phyloP scores from a whole-genome alignment of 2,113 vertebrate genomes.

The Spea multiplicata region DNA sequence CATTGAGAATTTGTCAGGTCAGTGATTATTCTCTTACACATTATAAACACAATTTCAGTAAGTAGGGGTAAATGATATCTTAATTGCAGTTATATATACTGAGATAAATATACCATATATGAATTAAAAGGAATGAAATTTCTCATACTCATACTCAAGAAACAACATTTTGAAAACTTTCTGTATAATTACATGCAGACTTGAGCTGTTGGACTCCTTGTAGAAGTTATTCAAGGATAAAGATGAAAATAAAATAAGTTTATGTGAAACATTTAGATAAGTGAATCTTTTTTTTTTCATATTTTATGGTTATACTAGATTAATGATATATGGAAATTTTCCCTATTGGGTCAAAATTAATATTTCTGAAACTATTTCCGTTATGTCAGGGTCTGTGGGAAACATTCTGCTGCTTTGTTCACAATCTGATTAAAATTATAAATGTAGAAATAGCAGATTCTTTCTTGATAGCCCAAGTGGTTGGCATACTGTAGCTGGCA shows the following conservation, averaged over 20 bases:
- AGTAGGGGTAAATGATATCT: too few species aligned
- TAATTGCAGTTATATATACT: too few species aligned
- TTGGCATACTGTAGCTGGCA: neutral
- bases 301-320: constrained; percentile 6
- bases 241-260: neutral
- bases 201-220: neutral
- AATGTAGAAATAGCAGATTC: constrained; percentile 1
- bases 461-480: neutral
- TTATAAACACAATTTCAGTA: too few species aligned
- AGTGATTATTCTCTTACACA: too few species aligned
- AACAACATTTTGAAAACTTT: too few species aligned
- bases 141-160: too few species aligned
- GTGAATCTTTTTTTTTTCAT: neutral
- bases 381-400: constrained; percentile 22
- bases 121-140: too few species aligned
- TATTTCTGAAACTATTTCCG: neutral
- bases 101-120: too few species aligned
- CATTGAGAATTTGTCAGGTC: too few species aligned
- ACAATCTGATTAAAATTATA: neutral
- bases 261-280: constrained; percentile 1
- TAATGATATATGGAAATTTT: constrained; percentile 8
- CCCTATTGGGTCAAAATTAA: constrained; percentile 6
- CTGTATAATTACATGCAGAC: too few species aligned
- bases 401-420: neutral
- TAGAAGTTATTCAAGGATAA: constrained; percentile 25